A percentile compares a stretch with the other conserved stretches of the same genome.
Evolutionary conservation across 1,140 invertebrate genomes (phyloP).

Genomic region (Atta colombica): DNA sequence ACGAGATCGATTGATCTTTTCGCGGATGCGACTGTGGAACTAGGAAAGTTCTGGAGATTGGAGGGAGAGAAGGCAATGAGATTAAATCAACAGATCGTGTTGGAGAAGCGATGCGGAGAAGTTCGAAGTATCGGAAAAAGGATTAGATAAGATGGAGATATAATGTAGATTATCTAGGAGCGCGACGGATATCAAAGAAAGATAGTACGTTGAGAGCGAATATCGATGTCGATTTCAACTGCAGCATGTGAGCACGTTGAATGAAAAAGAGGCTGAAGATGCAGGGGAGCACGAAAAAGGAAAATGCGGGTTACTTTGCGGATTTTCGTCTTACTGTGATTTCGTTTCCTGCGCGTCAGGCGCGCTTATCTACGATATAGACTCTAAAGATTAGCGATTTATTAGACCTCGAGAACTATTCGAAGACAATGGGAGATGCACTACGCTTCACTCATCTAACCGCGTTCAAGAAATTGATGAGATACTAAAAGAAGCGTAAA

Average conservation of each 20-base stretch:
- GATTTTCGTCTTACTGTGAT: conserved; percentile 74
- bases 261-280: not conserved
- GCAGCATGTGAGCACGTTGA: conserved; percentile 1
- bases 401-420: conserved; percentile 55
- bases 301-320: conserved; percentile 56
- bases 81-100: conserved; percentile 3
- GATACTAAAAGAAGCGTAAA: not conserved
- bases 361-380: conserved; percentile 53
- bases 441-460: conserved; percentile 29
- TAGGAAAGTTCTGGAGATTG: not conserved
- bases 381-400: conserved; percentile 59
- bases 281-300: conserved; percentile 14
- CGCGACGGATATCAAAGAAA: conserved; percentile 7
- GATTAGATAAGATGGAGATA: conserved; percentile 20
- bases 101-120: not conserved
- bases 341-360: conserved; percentile 68
- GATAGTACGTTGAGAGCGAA: conserved; percentile 23
- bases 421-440: not conserved
- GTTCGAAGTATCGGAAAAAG: not conserved
- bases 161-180: conserved; percentile 50
- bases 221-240: conserved; percentile 26
- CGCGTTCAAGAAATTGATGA: not conserved
- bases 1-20: conserved; percentile 30
- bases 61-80: not conserved
- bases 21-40: not conserved